Percentiles rank a stretch among this genome's conserved stretches.
Evolutionary conservation across 2,888 invertebrate species (phyloP).

Genomic region (Brachylomia viminalis): DNA sequence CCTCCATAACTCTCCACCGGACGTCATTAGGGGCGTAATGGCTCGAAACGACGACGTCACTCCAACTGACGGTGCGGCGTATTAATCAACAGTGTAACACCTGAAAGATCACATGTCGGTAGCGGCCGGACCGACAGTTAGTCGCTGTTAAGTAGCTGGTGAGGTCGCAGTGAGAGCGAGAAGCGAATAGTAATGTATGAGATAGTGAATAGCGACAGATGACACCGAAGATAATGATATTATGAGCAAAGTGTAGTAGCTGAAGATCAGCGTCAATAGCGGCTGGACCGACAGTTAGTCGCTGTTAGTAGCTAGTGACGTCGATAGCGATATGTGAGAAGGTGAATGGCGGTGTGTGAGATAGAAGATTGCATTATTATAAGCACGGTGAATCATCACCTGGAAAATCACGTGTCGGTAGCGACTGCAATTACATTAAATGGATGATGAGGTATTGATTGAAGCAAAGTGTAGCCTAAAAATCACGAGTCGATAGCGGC

Average conservation of each 20-base stretch:
- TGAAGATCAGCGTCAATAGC: slow-evolving; percentile 72
- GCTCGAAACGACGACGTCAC: slow-evolving; percentile 69
- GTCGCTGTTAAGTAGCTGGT: slow-evolving; percentile 72
- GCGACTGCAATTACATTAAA: no score
- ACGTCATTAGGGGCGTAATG: slow-evolving; percentile 57
- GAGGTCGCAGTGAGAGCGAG: slow-evolving; percentile 29
- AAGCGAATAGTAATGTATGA: not conserved
- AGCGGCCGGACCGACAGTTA: slow-evolving; percentile 80
- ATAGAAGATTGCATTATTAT: no score
- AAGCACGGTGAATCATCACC: no score
- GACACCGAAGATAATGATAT: no score
- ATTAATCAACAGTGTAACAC: slow-evolving; percentile 82
- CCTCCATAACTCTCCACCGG: slow-evolving; percentile 31
- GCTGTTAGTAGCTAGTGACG: no score
- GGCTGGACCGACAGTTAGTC: slow-evolving; percentile 77
- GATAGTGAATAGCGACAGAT: no score
- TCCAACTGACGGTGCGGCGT: slow-evolving; percentile 78
- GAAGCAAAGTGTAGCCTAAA: slow-evolving; percentile 71
- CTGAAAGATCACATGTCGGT: slow-evolving; percentile 84
- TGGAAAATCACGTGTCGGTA: slow-evolving; percentile 56
- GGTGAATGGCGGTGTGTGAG: no score
- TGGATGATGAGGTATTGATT: not conserved
- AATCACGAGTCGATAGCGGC: slow-evolving; percentile 77
- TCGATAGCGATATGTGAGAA: no score
- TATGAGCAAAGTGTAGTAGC: no score